These are phyloP conservation scores for Dromiciops gliroides DNA, from an alignment of 2,113 vertebrate genomes.

Conservation along the genomic window DNA sequence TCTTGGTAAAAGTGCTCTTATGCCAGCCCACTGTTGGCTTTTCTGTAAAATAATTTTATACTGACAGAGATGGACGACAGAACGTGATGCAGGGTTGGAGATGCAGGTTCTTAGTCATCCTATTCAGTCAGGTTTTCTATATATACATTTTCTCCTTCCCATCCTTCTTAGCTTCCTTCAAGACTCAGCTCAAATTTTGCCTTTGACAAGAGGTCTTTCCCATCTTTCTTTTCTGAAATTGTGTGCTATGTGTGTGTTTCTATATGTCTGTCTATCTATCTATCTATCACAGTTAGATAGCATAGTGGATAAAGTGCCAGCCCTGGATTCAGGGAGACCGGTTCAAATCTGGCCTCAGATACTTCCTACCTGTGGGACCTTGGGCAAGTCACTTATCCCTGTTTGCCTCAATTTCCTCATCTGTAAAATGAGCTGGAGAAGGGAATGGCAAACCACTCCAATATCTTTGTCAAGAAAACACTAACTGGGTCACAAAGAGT, in stretches of 20 bases:
- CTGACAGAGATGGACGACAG: not conserved
- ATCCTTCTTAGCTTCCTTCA: not conserved
- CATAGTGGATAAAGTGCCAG: not conserved
- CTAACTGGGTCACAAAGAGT: not conserved
- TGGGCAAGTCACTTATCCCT: not conserved
- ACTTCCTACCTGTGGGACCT: not conserved
- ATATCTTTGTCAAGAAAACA: not conserved
- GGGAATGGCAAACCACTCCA: not conserved
- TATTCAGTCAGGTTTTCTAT: not conserved
- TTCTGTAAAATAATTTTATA: not conserved
- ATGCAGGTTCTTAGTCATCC: not conserved
- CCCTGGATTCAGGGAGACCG: not conserved
- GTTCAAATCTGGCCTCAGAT: not conserved
- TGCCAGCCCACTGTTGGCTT: not conserved
- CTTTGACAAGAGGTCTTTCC: not conserved
- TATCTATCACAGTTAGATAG: not conserved
- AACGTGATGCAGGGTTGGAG: not conserved
- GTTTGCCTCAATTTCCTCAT: not conserved
- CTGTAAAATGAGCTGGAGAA: not conserved
- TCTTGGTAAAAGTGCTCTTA: not conserved
- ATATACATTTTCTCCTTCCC: not conserved
- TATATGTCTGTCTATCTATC: too few species aligned
- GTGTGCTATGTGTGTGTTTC: not conserved
- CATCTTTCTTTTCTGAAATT: not conserved
- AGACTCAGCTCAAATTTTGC: not conserved